Base-by-base conservation (phyloP, 1,140 invertebrate genomes). In the Drosophila seguyi region DNA sequence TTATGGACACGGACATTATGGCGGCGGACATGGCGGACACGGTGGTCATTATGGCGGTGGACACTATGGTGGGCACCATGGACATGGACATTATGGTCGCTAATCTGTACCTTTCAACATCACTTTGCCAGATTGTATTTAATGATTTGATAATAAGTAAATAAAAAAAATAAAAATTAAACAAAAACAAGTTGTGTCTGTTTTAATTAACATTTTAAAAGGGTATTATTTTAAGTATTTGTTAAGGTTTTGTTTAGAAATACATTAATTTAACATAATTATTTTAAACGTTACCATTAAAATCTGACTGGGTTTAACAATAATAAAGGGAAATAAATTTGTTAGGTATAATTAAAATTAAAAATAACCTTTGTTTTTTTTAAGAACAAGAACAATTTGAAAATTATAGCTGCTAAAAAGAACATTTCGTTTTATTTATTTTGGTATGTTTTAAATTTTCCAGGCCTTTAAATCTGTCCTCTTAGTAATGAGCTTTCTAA, bases 71-170 rank as follows among this genome's bases (percentile, higher is more conserved):
- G 60, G 60, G 1, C 59, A 39, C 10, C 25, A 48, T 8, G 60
- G 60, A 8, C 25, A 48, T 13, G 60, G 60, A 8, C 53, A 59
- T 38, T 65, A 63, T 45, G 59, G 42, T 8, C 60, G 61, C 16
- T 67, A 67, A 11, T 11, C 6, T 25, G 2, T 0, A 11, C 1
- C 18, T 2, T 1, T 36, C 0, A 18, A 13, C 6, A 1, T 22
- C 0, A 0, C 7, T 25, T 25, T 45, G 44, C 44, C 44, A 45
- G 13, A 25, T 14, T 62, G 14, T n/a, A 18, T 13, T 22, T 63
- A 6, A 58, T 41, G 11, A 31, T 11, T 13, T 13, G 0, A 55
- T 27, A 13, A 20, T 34, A n/a, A 18, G 4, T 18, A 25, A 44
- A 61, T 61, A 65, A 61, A 61, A 61, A 6, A 2, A 6, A 34